phyloP scores from a whole-genome alignment of 2,113 vertebrate species.

The Hemicordylus capensis region DNA sequence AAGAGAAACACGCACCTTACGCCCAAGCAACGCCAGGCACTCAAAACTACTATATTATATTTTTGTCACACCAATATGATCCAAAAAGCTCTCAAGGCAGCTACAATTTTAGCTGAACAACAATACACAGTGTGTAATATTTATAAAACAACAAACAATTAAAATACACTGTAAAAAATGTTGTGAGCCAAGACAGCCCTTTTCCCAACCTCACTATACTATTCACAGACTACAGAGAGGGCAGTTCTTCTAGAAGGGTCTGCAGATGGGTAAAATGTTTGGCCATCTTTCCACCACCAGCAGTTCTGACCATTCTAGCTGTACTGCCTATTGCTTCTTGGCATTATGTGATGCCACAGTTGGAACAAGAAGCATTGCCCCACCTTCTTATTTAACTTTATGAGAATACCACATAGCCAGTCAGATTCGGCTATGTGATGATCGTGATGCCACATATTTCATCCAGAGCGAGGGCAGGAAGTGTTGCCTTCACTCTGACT shows the following conservation, averaged over 20 bases:
- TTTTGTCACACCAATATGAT: not conserved
- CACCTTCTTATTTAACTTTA: not conserved
- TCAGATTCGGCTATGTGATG: not conserved
- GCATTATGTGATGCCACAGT: not conserved
- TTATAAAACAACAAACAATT: not conserved
- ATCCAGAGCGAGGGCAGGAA: not conserved
- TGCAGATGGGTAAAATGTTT: not conserved
- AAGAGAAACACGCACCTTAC: too few relatives aligned
- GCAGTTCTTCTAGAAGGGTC: not conserved
- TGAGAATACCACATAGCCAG: not conserved
- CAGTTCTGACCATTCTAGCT: not conserved
- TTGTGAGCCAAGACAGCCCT: not conserved
- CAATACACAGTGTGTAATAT: too few relatives aligned
- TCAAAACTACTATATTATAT: too few relatives aligned
- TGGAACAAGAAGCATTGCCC: not conserved
- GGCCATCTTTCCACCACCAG: not conserved
- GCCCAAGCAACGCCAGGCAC: too few relatives aligned
- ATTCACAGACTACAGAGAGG: not conserved
- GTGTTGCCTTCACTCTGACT: not conserved
- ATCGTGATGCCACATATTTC: not conserved
- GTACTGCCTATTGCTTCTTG: not conserved
- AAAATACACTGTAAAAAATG: not conserved
- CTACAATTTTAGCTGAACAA: not conserved
- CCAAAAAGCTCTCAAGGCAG: not conserved
- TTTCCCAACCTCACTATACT: too few relatives aligned